phyloP scores from a whole-genome alignment of 2,797 vertebrate genomes.

The Hirundo rustica region DNA sequence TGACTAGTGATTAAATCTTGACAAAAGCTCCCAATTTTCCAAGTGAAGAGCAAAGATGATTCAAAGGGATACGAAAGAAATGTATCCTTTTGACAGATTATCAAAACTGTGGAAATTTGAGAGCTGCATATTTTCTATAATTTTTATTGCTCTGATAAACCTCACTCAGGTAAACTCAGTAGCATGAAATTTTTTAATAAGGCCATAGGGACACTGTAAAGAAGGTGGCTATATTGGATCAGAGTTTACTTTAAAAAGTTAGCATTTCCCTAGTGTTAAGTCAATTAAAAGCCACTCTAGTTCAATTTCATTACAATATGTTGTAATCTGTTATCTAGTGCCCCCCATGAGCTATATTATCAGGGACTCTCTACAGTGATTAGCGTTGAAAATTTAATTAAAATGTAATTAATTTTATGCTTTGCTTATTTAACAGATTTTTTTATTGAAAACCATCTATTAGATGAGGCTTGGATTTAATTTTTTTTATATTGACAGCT shows the following conservation, averaged over 20 bases:
- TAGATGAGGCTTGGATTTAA: not conserved
- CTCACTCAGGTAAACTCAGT: not conserved
- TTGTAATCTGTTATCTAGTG: not conserved
- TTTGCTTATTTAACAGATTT: constrained; percentile 20
- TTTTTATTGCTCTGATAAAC: not conserved
- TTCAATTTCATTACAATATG: not conserved
- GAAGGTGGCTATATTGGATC: not conserved
- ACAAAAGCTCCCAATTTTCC: not conserved
- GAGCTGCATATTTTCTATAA: not conserved
- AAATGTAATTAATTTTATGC: constrained; percentile 52
- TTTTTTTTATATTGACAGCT: not conserved
- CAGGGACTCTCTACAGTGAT: not conserved
- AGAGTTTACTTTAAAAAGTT: not conserved
- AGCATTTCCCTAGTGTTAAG: not conserved
- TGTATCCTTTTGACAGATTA: not conserved
- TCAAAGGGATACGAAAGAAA: not conserved
- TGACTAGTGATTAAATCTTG: not conserved
- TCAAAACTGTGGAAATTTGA: not conserved
- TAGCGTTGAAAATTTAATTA: constrained; percentile 38
- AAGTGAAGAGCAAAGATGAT: not conserved
- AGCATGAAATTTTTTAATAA: not conserved
- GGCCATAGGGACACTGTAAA: not conserved
- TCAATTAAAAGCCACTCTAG: not conserved
- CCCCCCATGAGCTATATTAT: not conserved
- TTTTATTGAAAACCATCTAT: constrained; percentile 2